These are phyloP conservation scores for Panagrolaimus sp. DNA, from an alignment of 1,140 invertebrate genomes.

Conservation along the genomic window DNA sequence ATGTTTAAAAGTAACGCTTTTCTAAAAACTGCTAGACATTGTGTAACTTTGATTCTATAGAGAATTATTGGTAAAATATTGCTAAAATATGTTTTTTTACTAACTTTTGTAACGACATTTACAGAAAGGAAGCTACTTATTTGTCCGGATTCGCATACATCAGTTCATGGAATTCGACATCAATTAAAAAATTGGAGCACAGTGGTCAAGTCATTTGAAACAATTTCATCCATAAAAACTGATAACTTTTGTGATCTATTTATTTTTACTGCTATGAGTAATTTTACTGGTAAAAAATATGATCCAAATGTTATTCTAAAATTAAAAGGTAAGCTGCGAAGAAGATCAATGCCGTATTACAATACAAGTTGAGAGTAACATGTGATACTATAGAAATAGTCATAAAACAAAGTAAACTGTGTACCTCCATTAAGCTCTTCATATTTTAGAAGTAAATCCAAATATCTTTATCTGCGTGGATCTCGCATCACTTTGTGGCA, in stretches of 20 bases:
- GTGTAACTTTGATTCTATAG: too few relatives aligned
- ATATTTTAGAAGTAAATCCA: slow-evolving; percentile 20
- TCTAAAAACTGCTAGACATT: too few relatives aligned
- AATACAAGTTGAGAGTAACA: too few relatives aligned
- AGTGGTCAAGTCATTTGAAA: not conserved
- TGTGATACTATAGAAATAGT: too few relatives aligned
- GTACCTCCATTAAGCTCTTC: too few relatives aligned
- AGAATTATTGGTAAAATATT: too few relatives aligned
- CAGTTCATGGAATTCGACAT: not conserved
- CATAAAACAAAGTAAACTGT: not conserved
- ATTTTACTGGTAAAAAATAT: slow-evolving; percentile 86
- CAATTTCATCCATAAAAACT: not conserved
- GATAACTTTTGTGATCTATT: not conserved
- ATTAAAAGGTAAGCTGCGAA: too few relatives aligned
- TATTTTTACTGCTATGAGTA: slow-evolving; percentile 74
- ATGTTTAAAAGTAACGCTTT: too few relatives aligned
- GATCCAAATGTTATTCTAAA: slow-evolving; percentile 70
- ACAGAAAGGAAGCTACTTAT: slow-evolving; percentile 48
- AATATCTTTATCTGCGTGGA: slow-evolving; percentile 79
- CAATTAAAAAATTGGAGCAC: not conserved
- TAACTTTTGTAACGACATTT: too few relatives aligned
- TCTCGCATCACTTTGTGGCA: slow-evolving; percentile 75
- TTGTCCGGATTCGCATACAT: not conserved
- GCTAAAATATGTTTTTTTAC: too few relatives aligned
- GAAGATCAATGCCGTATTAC: too few relatives aligned